Evolutionary conservation across 2,888 invertebrate genomes (phyloP), one percentile per base, ranked within the genome.

Genomic region (Halictus quadricinctus): DNA sequence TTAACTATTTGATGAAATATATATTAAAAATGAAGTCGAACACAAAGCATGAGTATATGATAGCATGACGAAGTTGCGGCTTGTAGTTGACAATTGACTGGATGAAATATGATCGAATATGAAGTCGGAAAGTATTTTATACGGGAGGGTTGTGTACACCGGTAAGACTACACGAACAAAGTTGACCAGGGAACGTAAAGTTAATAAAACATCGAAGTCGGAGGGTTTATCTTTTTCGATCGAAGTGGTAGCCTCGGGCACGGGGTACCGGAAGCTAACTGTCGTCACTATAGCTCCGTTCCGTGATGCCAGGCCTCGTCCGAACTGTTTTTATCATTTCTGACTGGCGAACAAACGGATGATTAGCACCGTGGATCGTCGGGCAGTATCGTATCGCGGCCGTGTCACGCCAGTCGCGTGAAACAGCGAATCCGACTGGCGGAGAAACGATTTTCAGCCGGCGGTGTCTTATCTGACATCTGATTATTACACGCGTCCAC

Each of bases 401-500:
- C 36, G 70, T 54, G 70, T 83, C 84, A 54, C 66, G 81, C 85
- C 76, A 75, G 66, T 69, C 43, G 80, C 74, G 86, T 50, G 76
- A 60, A 80, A 81, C 66, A 81, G 80, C 76, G 81, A 87, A 77
- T 81, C 69, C 78, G 64, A 66, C 13, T 58, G 25, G 70, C 64
- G 76, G 36, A 66, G 85, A 82, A 86, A 84, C 81, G 89, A 89
- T 89, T 90, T 89, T 84, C 87, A 81, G 50, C 79, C 85, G 84
- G 85, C 80, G 75, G 75, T 79, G 73, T 80, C 87, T 87, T 89
- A 88, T 90, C 90, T 84, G 84, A 82, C 88, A 88, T 90, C 90
- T 86, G 80, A 76, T 89, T 88, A 89, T 90, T 90, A 83, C 83
- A 80, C 89, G 69, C 90, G 87, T 90, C 88, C 87, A 82, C 88